A percentile compares a stretch with the other conserved stretches of the same genome.
Evolutionary conservation across 2,888 invertebrate species (phyloP).

Genomic region (Pyrocoelia pectoralis): DNA sequence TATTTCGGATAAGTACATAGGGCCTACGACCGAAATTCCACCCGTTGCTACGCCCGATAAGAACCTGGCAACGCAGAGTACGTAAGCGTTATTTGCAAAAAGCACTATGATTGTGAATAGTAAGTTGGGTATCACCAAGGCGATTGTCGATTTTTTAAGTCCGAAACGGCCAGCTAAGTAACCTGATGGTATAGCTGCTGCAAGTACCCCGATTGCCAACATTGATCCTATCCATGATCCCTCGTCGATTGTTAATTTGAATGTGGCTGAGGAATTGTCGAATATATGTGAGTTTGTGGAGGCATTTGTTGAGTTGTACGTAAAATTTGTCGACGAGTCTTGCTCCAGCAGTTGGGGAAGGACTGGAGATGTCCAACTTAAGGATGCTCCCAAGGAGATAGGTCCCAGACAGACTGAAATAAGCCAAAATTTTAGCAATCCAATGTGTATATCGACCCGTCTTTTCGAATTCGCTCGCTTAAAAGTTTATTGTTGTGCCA

Average conservation of each 20-base stretch:
- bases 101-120: constrained; percentile 68
- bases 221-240: constrained; percentile 73
- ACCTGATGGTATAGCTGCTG: constrained; percentile 75
- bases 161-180: constrained; percentile 72
- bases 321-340: constrained; percentile 40
- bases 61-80: constrained; percentile 64
- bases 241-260: constrained; percentile 52
- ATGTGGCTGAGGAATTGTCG: not conserved
- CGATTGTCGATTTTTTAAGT: constrained; percentile 69
- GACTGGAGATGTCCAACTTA: constrained; percentile 82
- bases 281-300: not conserved
- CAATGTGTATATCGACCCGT: too few species aligned
- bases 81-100: constrained; percentile 10
- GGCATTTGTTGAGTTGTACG: not conserved
- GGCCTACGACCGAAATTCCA: constrained; percentile 77
- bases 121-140: constrained; percentile 69
- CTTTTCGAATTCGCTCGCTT: too few species aligned
- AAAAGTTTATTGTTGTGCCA: too few species aligned
- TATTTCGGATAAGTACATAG: constrained; percentile 85
- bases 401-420: constrained; percentile 72
- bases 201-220: constrained; percentile 75
- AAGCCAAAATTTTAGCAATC: too few species aligned
- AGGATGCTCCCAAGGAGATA: constrained; percentile 72
- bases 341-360: constrained; percentile 66
- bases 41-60: constrained; percentile 75